These are phyloP conservation scores for Eolophus roseicapilla DNA, from an alignment of 2,113 vertebrate species.

Conservation along the genomic window DNA sequence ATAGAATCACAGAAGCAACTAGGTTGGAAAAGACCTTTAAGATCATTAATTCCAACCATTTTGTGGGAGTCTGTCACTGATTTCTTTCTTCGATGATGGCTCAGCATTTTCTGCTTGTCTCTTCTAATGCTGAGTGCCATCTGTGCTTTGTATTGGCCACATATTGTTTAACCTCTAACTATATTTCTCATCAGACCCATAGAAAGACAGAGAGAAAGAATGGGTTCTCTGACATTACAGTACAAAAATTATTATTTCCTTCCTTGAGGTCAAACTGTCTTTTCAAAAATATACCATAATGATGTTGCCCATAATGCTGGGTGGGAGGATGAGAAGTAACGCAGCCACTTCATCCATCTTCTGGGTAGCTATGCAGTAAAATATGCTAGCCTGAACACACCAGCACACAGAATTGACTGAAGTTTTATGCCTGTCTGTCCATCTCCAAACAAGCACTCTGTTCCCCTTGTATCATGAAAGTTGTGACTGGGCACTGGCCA, in stretches of 20 bases:
- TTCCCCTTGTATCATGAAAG: background rate
- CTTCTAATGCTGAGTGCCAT: background rate
- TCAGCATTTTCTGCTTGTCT: background rate
- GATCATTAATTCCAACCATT: background rate
- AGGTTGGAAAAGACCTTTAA: background rate
- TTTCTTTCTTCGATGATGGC: background rate
- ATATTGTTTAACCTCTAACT: background rate
- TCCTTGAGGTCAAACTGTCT: background rate
- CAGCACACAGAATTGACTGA: background rate
- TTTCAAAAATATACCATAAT: background rate
- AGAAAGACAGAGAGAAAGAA: background rate
- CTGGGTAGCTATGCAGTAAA: background rate
- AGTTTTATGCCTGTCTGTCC: background rate
- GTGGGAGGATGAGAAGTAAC: background rate
- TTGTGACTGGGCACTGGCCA: background rate
- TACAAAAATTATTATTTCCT: rapidly evolving
- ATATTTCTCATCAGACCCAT: background rate
- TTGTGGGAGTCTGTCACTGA: background rate
- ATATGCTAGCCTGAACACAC: background rate
- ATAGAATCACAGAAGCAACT: background rate
- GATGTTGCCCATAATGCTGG: background rate
- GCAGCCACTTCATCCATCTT: background rate
- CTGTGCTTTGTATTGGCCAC: background rate
- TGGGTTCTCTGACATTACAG: background rate
- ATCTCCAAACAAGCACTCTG: background rate